These are phyloP conservation scores for Chironomus riparius DNA, from an alignment of 2,888 invertebrate species.

Conservation along the genomic window DNA sequence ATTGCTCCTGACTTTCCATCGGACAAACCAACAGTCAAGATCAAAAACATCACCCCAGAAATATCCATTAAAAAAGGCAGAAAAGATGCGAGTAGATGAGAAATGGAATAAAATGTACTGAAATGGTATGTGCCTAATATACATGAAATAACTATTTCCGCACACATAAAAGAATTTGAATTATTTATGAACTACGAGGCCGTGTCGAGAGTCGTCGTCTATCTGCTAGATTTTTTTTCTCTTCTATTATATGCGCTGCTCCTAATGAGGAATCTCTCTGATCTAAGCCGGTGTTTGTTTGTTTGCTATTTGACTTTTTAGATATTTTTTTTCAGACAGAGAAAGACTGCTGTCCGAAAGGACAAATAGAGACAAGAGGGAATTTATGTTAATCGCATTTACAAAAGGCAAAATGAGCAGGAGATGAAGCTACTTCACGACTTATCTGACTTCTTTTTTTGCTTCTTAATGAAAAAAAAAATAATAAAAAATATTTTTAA, in stretches of 20 bases:
- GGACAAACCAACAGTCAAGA: no score
- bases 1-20: no score
- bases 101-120: constrained; percentile 1
- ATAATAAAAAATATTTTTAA: neutral
- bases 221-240: neutral
- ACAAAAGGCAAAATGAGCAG: no score
- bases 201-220: neutral
- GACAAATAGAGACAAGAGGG: neutral
- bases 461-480: neutral
- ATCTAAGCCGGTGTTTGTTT: neutral
- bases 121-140: constrained; percentile 18
- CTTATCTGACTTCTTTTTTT: neutral
- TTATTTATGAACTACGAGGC: constrained; percentile 24
- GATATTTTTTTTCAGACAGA: neutral
- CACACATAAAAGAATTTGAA: constrained; percentile 19
- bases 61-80: no score
- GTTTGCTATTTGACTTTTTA: neutral
- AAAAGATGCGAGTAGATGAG: neutral
- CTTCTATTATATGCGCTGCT: neutral
- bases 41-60: no score
- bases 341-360: neutral
- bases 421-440: neutral
- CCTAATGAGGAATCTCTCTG: neutral
- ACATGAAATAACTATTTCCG: constrained; percentile 23
- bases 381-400: neutral